Base-by-base conservation (phyloP, 2,888 invertebrate species). In the Actias luna region DNA sequence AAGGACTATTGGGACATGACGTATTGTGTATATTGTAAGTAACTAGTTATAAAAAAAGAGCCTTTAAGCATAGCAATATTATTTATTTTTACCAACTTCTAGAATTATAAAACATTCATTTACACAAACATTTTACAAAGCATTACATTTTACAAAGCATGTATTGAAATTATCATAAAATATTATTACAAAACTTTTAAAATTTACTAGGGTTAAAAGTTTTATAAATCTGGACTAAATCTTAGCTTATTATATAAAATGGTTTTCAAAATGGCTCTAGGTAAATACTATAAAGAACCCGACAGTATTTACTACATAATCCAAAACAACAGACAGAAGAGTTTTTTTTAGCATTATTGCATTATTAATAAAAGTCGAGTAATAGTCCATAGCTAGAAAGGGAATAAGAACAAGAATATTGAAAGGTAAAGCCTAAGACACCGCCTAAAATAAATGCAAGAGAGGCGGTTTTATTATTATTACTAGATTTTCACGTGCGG, bases 1-100 rank as follows among this genome's bases (percentile, higher is more conserved):
- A 58, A 60, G 18, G 22, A 25, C 59, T 63, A 62, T 33, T 63
- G 61, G 42, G 61, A 61, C 31, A 42, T 35, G 29, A 35, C 31
- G 25, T 60, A 63, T 65, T 64, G 60, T 63, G 61, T 64, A 64
- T 16, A 5, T 0, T 33, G 25, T 65, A 65, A 68, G 70, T 70
- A 64, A 55, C 31, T 64, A n/a, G n/a, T n/a, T n/a, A n/a, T n/a
- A n/a, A n/a, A n/a, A n/a, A n/a, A n/a, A n/a, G n/a, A n/a, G n/a
- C n/a, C n/a, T n/a, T n/a, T n/a, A n/a, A n/a, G n/a, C n/a, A n/a
- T n/a, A n/a, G n/a, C n/a, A n/a, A n/a, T n/a, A n/a, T n/a, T n/a
- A n/a, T n/a, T n/a, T n/a, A n/a, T n/a, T n/a, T n/a, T n/a, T n/a
- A n/a, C n/a, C n/a, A n/a, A n/a, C n/a, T n/a, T n/a, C n/a, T n/a